Percentiles rank a stretch among this genome's conserved stretches.
phyloP scores from a whole-genome alignment of 2,888 invertebrate genomes.

The Melieria omissa region DNA sequence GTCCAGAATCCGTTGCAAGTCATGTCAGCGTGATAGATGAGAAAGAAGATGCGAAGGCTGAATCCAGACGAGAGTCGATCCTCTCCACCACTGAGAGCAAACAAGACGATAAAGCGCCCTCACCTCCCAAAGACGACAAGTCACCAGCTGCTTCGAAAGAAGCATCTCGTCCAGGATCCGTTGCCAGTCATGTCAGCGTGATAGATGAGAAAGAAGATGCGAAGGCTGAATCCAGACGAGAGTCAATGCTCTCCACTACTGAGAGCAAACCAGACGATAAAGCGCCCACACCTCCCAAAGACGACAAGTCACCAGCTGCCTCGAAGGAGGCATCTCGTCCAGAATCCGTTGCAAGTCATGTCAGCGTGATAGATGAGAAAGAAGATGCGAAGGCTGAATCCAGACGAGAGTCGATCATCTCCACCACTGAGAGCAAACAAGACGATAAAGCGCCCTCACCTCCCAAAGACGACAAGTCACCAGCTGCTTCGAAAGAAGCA shows the following conservation, averaged over 20 bases:
- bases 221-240: constrained; percentile 14
- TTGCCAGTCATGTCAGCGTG: constrained; percentile 37
- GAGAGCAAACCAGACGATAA: constrained; percentile 26
- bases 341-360: constrained; percentile 44
- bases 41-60: constrained; percentile 30
- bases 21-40: neutral
- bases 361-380: constrained; percentile 19
- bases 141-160: neutral
- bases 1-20: constrained; percentile 34
- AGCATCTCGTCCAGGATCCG: constrained; percentile 41
- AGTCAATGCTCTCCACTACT: constrained; percentile 20
- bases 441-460: constrained; percentile 26
- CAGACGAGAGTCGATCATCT: constrained; percentile 33
- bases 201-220: constrained; percentile 6
- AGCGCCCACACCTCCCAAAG: constrained; percentile 31
- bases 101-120: constrained; percentile 34
- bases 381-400: constrained; percentile 28
- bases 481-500: constrained; percentile 16
- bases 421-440: constrained; percentile 25
- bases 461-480: constrained; percentile 14
- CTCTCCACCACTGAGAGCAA: constrained; percentile 15
- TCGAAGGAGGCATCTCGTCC: constrained; percentile 32
- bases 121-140: constrained; percentile 23
- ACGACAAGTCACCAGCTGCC: neutral
- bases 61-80: constrained; percentile 41